These are phyloP conservation scores for Leucozona laternaria DNA, from an alignment of 2,888 invertebrate species.

Conservation along the genomic window DNA sequence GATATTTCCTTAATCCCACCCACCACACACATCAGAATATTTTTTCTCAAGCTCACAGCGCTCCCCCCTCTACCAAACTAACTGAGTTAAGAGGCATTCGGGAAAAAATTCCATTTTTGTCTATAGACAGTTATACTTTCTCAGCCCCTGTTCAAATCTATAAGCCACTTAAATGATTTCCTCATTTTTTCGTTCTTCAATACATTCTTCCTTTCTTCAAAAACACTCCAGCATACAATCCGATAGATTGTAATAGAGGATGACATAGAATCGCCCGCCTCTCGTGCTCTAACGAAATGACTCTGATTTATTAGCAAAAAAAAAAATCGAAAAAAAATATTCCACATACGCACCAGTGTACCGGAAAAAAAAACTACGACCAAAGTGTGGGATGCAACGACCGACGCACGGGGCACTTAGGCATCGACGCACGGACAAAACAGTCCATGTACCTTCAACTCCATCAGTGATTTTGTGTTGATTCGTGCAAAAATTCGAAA, in stretches of 20 bases:
- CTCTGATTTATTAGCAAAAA: constrained; percentile 62
- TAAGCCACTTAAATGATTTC: constrained; percentile 75
- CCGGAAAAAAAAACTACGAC: not conserved
- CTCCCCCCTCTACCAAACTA: too few species aligned
- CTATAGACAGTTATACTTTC: not conserved
- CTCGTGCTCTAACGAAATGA: not conserved
- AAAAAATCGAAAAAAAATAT: constrained; percentile 40
- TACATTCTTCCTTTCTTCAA: constrained; percentile 39
- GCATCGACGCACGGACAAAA: constrained; percentile 38
- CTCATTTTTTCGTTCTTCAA: constrained; percentile 66
- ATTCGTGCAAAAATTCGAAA: constrained; percentile 70
- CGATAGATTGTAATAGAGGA: constrained; percentile 62
- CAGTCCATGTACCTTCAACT: constrained; percentile 27
- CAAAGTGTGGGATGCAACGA: not conserved
- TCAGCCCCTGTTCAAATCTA: not conserved
- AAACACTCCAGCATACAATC: constrained; percentile 49
- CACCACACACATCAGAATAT: too few species aligned
- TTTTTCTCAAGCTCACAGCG: too few species aligned
- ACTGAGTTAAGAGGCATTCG: not conserved
- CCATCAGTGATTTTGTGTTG: constrained; percentile 65
- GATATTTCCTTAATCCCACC: not conserved
- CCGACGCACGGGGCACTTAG: not conserved
- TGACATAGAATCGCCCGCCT: constrained; percentile 53
- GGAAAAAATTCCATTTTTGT: not conserved
- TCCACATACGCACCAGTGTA: constrained; percentile 71